Conservation (phyloP, 2,797 vertebrate genomes). For the Mallotus villosus region DNA sequence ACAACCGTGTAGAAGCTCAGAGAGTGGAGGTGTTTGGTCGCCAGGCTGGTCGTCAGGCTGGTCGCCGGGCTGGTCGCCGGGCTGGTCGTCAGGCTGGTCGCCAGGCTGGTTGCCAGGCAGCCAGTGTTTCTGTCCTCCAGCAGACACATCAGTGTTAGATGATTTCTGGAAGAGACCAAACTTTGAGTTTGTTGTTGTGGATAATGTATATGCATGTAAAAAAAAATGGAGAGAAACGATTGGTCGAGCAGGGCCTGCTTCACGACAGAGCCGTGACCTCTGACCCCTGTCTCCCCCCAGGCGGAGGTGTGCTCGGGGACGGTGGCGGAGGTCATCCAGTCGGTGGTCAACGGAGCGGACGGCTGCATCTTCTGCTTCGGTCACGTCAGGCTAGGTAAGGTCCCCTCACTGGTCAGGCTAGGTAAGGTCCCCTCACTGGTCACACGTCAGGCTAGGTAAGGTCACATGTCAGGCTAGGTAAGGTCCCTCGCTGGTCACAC, state of each 20-base stretch:
- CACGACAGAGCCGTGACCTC: background rate
- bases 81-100: slow-evolving; percentile 2
- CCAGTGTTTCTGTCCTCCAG: slow-evolving; percentile 31
- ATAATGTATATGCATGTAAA: background rate
- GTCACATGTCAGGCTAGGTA: slow-evolving; percentile 78
- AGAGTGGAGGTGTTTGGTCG: background rate
- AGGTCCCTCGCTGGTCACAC: too few species aligned
- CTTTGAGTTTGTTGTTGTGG: background rate
- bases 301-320: slow-evolving; percentile 82
- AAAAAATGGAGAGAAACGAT: too few species aligned
- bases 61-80: slow-evolving; percentile 21
- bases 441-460: slow-evolving; percentile 78
- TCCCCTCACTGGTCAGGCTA: slow-evolving; percentile 58
- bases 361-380: slow-evolving; percentile 99
- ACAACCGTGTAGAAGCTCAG: too few species aligned
- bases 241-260: background rate
- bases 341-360: slow-evolving; percentile 94
- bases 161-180: background rate
- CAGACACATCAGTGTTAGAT: slow-evolving; percentile 28
- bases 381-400: slow-evolving; percentile 89
- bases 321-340: slow-evolving; percentile 96
- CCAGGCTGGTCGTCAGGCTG: background rate
- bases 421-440: slow-evolving; percentile 67
- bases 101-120: background rate
- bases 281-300: slow-evolving; percentile 33